A percentile compares a stretch with the other conserved stretches of the same genome.
These are phyloP conservation scores for Dioctria rufipes DNA, from an alignment of 2,888 invertebrate species.

Conservation along the genomic window DNA sequence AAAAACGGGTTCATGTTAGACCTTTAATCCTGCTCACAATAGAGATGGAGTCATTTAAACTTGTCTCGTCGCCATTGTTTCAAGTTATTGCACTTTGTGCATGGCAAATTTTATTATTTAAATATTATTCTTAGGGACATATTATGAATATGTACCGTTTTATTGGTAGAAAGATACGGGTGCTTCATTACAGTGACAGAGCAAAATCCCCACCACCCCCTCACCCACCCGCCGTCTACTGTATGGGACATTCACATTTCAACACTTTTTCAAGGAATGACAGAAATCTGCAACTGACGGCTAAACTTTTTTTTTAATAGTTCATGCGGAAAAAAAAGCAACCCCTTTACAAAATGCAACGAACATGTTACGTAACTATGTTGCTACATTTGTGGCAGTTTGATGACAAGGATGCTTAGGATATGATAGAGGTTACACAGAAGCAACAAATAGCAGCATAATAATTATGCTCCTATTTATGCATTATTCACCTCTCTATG, in stretches of 20 bases:
- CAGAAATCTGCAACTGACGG: not conserved
- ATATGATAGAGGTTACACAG: not conserved
- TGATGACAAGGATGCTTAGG: not conserved
- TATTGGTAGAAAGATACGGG: not conserved
- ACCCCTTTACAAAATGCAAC: not conserved
- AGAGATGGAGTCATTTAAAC: slow-evolving; percentile 27
- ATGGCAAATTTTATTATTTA: slow-evolving; percentile 33
- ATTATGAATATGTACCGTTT: slow-evolving; percentile 13
- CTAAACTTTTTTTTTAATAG: not conserved
- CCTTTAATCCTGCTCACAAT: not conserved
- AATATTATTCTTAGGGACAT: slow-evolving; percentile 11
- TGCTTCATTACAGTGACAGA: not conserved
- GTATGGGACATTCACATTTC: not conserved
- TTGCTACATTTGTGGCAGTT: not conserved
- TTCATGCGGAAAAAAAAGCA: not conserved
- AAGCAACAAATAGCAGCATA: not conserved
- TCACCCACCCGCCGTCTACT: not conserved
- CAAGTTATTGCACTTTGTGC: slow-evolving; percentile 10
- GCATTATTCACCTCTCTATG: not conserved
- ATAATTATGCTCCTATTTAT: too few relatives aligned
- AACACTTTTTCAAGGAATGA: not conserved
- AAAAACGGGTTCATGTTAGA: not conserved
- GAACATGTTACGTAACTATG: not conserved
- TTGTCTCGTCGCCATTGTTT: slow-evolving; percentile 35
- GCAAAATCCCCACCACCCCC: too few relatives aligned